These are phyloP conservation scores for Callorhinus ursinus DNA, from an alignment of 2,113 vertebrate genomes.

Conservation along the genomic window DNA sequence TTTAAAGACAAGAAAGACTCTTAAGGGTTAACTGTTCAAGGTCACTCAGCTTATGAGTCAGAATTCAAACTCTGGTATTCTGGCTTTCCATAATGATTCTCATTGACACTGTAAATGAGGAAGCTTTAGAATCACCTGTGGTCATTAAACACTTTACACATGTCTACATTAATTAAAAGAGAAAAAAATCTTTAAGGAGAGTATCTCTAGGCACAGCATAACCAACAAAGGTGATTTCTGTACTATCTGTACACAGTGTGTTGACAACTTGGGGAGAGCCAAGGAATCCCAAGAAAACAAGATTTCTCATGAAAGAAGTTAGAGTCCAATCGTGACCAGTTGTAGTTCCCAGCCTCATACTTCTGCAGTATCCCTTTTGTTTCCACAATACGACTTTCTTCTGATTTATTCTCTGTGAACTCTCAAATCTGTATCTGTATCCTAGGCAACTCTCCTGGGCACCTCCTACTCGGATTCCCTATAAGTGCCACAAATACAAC, in stretches of 20 bases:
- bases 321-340: not conserved
- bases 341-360: not conserved
- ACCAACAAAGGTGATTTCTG: not conserved
- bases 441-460: not conserved
- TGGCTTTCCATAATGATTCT: not conserved
- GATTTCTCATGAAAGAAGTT: not conserved
- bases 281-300: not conserved
- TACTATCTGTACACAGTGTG: not conserved
- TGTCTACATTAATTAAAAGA: not conserved
- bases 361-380: not conserved
- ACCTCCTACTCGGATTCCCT: not conserved
- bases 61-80: not conserved
- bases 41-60: not conserved
- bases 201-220: not conserved
- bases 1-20: not conserved
- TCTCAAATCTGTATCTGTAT: not conserved
- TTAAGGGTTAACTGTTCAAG: not conserved
- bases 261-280: not conserved
- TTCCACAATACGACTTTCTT: not conserved
- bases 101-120: not conserved
- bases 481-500: not conserved
- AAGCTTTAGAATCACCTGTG: not conserved
- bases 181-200: not conserved
- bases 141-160: not conserved
- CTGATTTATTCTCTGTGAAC: not conserved